Evolutionary conservation across 2,888 invertebrate genomes (phyloP).

Genomic region (Muscina levida): DNA sequence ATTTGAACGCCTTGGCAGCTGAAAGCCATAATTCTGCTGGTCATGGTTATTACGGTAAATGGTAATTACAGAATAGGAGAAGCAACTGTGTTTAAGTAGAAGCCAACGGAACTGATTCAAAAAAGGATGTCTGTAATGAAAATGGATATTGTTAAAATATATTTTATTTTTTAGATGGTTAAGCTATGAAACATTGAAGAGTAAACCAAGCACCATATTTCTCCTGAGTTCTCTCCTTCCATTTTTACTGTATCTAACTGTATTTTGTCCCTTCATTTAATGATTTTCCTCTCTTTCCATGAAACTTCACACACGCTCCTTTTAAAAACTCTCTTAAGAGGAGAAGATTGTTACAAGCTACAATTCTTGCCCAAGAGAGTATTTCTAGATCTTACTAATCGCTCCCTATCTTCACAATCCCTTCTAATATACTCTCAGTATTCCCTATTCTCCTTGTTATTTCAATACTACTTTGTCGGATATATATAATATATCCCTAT

Average conservation of each 20-base stretch:
- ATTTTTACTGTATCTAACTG: too few species aligned
- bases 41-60: constrained; percentile 68
- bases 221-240: constrained; percentile 19
- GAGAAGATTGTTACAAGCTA: constrained; percentile 48
- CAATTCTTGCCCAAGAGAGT: constrained; percentile 45
- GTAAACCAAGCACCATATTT: constrained; percentile 22
- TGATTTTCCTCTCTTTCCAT: not conserved
- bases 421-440: not conserved
- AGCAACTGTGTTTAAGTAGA: constrained; percentile 54
- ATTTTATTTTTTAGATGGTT: constrained; percentile 64
- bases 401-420: not conserved
- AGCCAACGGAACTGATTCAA: constrained; percentile 62
- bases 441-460: too few species aligned
- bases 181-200: constrained; percentile 49
- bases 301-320: constrained; percentile 53
- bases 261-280: not conserved
- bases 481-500: not conserved
- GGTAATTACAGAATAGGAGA: constrained; percentile 47
- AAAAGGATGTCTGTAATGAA: constrained; percentile 56
- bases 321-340: constrained; percentile 26
- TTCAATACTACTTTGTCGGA: too few species aligned
- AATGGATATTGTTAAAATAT: constrained; percentile 62
- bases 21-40: constrained; percentile 76
- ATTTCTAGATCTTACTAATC: not conserved
- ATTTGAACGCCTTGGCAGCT: constrained; percentile 78